A percentile compares a stretch with the other conserved stretches of the same genome.
phyloP scores from a whole-genome alignment of 2,888 invertebrate species.

The Aspidiotus destructor region DNA sequence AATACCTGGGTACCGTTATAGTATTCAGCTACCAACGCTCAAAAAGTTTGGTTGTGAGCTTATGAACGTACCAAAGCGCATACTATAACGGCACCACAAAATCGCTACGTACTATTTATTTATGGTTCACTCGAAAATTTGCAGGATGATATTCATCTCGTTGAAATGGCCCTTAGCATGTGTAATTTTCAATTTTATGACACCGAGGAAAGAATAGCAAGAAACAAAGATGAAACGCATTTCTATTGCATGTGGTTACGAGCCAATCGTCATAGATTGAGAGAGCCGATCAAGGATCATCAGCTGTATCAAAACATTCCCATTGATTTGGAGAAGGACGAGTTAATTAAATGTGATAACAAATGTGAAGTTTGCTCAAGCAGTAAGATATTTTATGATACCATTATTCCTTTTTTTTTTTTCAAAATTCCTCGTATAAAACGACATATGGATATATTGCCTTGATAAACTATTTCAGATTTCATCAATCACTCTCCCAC shows the following conservation, averaged over 20 bases:
- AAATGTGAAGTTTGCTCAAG: constrained; percentile 23
- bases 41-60: too few relatives aligned
- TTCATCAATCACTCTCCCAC: constrained; percentile 7
- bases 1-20: too few relatives aligned
- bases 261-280: not conserved
- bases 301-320: not conserved
- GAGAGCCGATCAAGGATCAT: not conserved
- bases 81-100: too few relatives aligned
- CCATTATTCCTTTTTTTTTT: constrained; percentile 13
- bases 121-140: not conserved
- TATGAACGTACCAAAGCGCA: too few relatives aligned
- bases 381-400: constrained; percentile 5
- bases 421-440: not conserved
- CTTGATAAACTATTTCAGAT: constrained; percentile 6
- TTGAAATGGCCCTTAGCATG: constrained; percentile 14
- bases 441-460: not conserved
- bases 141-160: not conserved
- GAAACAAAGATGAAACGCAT: not conserved
- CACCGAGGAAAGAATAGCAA: constrained; percentile 8
- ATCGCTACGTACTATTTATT: too few relatives aligned
- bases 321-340: not conserved
- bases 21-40: too few relatives aligned
- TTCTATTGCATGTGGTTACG: constrained; percentile 19
- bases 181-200: constrained; percentile 19
- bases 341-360: not conserved